Evolutionary conservation across 2,888 invertebrate genomes (phyloP).

Genomic region (Spisula subtruncata): DNA sequence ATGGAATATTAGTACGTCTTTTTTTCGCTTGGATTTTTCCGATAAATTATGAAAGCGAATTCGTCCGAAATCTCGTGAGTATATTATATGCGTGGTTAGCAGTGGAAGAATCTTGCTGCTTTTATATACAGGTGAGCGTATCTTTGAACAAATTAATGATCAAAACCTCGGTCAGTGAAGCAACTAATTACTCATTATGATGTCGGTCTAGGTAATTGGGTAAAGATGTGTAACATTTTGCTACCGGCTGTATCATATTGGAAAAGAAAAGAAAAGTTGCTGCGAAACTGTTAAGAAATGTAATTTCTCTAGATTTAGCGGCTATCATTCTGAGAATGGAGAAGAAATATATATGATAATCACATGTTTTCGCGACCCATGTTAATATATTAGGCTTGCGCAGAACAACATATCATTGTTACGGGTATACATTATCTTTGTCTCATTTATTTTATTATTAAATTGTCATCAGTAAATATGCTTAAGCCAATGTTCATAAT

Average conservation of each 20-base stretch:
- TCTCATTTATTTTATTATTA: no score
- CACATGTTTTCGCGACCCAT: background rate
- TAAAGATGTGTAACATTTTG: slow-evolving; percentile 54
- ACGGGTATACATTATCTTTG: no score
- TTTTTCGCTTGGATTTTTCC: background rate
- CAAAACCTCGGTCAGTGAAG: slow-evolving; percentile 63
- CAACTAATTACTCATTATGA: slow-evolving; percentile 65
- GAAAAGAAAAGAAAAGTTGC: background rate
- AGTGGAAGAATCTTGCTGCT: slow-evolving; percentile 2
- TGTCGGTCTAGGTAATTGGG: slow-evolving; percentile 56
- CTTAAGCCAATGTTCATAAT: no score
- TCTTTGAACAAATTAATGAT: slow-evolving; percentile 55
- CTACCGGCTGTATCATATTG: slow-evolving; percentile 3
- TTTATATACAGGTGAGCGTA: slow-evolving; percentile 40
- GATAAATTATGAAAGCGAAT: slow-evolving; percentile 18
- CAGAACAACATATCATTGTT: no score
- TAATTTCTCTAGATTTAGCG: background rate
- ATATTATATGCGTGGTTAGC: slow-evolving; percentile 42
- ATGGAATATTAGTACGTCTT: background rate
- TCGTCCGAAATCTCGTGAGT: slow-evolving; percentile 16
- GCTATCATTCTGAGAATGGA: background rate
- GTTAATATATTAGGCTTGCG: no score
- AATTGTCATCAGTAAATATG: no score
- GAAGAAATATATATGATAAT: background rate
- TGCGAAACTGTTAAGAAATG: background rate